Evolutionary conservation across 2,888 invertebrate genomes (phyloP), one percentile per base, ranked within the genome.

Genomic region (Ormyrus labotus): DNA sequence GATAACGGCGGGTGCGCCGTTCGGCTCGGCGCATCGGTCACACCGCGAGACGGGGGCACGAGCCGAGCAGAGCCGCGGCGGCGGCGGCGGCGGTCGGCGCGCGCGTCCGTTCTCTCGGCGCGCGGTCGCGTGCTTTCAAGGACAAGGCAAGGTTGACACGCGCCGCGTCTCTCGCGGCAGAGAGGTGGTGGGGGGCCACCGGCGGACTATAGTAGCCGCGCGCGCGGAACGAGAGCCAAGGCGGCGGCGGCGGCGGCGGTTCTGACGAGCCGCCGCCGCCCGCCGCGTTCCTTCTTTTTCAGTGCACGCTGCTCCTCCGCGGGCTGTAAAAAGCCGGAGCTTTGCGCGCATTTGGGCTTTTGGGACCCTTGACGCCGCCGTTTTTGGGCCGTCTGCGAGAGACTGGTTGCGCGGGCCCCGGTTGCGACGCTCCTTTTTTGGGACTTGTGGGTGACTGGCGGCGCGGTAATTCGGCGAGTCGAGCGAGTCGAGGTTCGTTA

Each of bases 121-220:
- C 83, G 85, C 87, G 87, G 89, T 89, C 89, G 90, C 89, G 90
- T 89, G 89, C 87, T 89, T 89, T 88, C 89, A 90, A 90, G 90
- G 90, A 88, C 89, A 90, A 87, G 86, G 85, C 90, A 90, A 90
- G 90, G 90, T 90, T 90, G 90, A 90, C 90, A 90, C 90, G 90
- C 90, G 90, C 89, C 90, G 86, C 86, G 77, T 81, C 82, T 72
- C 19, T 1, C 76, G 75, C 72, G 78, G 78, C 48, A 63, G 61
- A 48, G 10, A 67, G 78, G 10, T 69, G 73, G 81, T 81, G 81
- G 78, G 76, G 76, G 72, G 61, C 19, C 19, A 19, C 19, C 19
- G 19, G 53, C 69, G 13, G 11, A 7, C 19, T 6, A 58, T 6
- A 34, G 53, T 5, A 7, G 45, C 5, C 51, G n/a, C 8, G 53